Evolutionary conservation across 2,113 vertebrate species (phyloP).

Genomic region (Caranx melampygus): DNA sequence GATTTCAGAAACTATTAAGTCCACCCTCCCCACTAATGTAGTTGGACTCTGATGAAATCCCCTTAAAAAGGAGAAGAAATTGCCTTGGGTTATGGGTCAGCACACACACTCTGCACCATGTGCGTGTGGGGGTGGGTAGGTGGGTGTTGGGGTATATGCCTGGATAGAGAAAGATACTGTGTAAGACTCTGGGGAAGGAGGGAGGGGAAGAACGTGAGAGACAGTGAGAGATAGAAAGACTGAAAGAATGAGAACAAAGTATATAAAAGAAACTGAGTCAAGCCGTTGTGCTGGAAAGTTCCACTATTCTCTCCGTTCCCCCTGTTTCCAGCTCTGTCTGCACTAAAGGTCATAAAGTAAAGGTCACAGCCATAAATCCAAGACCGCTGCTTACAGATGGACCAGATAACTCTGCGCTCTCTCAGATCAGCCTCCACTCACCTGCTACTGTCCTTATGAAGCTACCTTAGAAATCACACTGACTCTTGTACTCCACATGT

Average conservation of each 20-base stretch:
- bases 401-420: constrained; percentile 60
- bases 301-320: constrained; percentile 43
- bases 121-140: constrained; percentile 25
- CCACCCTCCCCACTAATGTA: constrained; percentile 82
- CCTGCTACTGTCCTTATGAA: constrained; percentile 45
- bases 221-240: constrained; percentile 34
- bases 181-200: constrained; percentile 36
- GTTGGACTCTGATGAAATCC: constrained; percentile 85
- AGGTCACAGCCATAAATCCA: constrained; percentile 80
- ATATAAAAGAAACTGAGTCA: constrained; percentile 51
- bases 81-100: constrained; percentile 84
- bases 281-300: constrained; percentile 59
- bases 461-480: constrained; percentile 44
- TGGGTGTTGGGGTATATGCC: constrained; percentile 50
- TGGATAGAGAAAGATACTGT: constrained; percentile 39
- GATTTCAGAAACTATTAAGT: constrained; percentile 82
- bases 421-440: constrained; percentile 50
- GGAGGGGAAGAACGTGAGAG: constrained; percentile 32
- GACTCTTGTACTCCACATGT: constrained; percentile 35
- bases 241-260: constrained; percentile 59
- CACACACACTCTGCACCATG: constrained; percentile 62
- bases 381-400: constrained; percentile 59
- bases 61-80: constrained; percentile 82
- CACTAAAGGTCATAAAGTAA: constrained; percentile 81
- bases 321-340: constrained; percentile 52